Evolutionary conservation across 2,888 invertebrate genomes (phyloP).

Genomic region (Diloba caeruleocephala): DNA sequence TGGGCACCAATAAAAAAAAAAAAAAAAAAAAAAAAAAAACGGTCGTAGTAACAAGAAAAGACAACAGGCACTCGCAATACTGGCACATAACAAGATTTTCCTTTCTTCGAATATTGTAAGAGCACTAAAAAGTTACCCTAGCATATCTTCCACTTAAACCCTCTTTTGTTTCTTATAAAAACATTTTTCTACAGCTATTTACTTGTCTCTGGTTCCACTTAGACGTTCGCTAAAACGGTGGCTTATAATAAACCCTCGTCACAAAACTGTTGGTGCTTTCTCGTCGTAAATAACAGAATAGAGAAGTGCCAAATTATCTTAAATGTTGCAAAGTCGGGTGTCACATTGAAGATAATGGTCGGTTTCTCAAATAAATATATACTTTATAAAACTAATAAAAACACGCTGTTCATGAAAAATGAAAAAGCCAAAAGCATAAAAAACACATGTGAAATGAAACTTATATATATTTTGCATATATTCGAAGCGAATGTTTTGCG

Average conservation of each 20-base stretch:
- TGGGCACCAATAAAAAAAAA: no score
- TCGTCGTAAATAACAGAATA: constrained; percentile 29
- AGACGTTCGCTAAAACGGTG: constrained; percentile 24
- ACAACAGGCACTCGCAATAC: background rate
- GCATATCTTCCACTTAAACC: constrained; percentile 3
- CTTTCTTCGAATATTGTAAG: background rate
- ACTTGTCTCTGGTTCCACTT: constrained; percentile 10
- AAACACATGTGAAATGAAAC: no score
- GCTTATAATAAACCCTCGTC: constrained; percentile 19
- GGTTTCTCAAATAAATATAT: no score
- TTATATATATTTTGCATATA: no score
- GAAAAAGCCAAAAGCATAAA: no score
- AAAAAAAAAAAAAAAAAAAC: no score
- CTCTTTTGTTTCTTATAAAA: constrained; percentile 23
- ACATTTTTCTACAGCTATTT: constrained; percentile 26
- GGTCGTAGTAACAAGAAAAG: background rate
- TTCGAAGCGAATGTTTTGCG: no score
- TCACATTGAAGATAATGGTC: constrained; percentile 28
- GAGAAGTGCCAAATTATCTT: constrained; percentile 28
- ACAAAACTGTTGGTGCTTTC: constrained; percentile 14
- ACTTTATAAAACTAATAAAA: no score
- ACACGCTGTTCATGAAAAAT: background rate
- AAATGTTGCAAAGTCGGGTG: constrained; percentile 20
- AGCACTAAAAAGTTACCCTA: background rate
- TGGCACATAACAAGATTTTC: background rate